Conservation (phyloP, 2,113 vertebrate species). For the Falco punctatus region DNA sequence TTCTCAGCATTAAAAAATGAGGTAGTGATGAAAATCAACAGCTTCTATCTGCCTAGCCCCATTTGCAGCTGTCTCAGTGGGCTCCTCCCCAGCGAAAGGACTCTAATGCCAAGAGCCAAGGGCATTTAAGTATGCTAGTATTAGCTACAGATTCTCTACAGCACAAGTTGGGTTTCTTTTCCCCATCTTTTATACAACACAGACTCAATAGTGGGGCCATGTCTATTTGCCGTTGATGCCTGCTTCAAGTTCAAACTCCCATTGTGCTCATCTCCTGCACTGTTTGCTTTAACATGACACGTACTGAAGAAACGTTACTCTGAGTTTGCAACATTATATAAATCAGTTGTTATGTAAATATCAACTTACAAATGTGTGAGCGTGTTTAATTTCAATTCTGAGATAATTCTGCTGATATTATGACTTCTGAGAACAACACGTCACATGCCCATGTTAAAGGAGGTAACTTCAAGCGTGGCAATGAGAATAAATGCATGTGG, state of each 20-base stretch:
- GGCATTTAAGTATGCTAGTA: not conserved
- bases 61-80: rapidly evolving
- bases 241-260: not conserved
- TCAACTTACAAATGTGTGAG: not conserved
- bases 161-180: not conserved
- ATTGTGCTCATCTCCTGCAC: not conserved
- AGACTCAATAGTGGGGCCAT: not conserved
- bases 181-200: not conserved
- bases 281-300: not conserved
- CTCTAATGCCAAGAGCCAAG: not conserved
- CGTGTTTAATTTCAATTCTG: not conserved
- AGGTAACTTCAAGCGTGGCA: not conserved
- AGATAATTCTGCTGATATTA: not conserved
- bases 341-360: not conserved
- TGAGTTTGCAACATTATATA: not conserved
- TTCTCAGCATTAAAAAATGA: not conserved
- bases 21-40: not conserved
- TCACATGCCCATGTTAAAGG: not conserved
- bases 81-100: not conserved
- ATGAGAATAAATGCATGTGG: not conserved
- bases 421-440: not conserved
- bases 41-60: not conserved
- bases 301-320: not conserved
- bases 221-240: not conserved
- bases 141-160: not conserved